Conservation (phyloP, 2,113 vertebrate genomes). For the Chloebia gouldiae region DNA sequence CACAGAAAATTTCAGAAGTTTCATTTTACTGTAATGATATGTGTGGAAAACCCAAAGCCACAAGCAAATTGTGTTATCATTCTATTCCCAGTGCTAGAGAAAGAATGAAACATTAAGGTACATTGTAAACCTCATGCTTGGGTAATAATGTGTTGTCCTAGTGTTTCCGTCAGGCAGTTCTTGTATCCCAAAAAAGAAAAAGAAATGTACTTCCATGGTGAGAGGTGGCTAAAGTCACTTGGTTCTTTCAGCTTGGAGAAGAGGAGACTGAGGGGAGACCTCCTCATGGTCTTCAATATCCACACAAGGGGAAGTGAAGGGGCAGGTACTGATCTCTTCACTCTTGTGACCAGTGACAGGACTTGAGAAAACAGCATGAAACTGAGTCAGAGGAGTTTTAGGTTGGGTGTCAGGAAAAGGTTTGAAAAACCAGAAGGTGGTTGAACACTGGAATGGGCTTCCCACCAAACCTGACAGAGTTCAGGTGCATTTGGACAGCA, state of each 20-base stretch:
- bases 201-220: neutral
- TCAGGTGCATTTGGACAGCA: neutral
- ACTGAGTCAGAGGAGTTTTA: neutral
- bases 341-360: neutral
- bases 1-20: neutral
- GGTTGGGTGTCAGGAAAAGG: neutral
- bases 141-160: neutral
- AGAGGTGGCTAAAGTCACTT: neutral
- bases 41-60: neutral
- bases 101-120: neutral
- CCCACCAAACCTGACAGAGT: neutral
- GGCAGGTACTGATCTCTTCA: neutral
- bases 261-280: neutral
- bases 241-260: neutral
- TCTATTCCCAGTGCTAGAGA: neutral
- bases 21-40: neutral
- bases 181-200: neutral
- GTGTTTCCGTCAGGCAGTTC: neutral
- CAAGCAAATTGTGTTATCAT: neutral
- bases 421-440: neutral
- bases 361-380: neutral
- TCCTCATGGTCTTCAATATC: neutral
- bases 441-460: neutral
- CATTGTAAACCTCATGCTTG: neutral
- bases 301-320: fast-evolving